Conservation (phyloP, 1,140 invertebrate species). For the Hestina assimilis region DNA sequence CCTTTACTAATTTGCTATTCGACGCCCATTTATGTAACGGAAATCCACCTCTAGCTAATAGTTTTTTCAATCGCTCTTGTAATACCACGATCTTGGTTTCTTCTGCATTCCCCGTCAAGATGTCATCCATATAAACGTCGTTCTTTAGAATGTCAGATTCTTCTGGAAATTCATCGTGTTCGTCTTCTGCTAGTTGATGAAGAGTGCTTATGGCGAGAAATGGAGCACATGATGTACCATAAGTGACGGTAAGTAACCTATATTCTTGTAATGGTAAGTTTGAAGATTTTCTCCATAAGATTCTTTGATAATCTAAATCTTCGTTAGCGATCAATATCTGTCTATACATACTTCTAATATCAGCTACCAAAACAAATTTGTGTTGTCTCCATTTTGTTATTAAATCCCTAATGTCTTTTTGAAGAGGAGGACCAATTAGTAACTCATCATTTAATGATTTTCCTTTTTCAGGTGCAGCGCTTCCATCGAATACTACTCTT, state of each 20-base stretch:
- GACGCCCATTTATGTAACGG: constrained; percentile 11
- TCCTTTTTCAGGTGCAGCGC: no score
- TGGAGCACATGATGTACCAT: constrained; percentile 37
- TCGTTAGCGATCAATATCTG: neutral
- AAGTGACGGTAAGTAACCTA: neutral
- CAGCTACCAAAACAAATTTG: neutral
- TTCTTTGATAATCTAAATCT: constrained; percentile 4
- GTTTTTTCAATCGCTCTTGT: neutral
- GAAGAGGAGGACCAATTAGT: no score
- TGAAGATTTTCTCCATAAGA: neutral
- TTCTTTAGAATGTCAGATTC: constrained; percentile 36
- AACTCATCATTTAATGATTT: no score
- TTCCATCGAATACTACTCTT: no score
- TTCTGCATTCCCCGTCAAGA: constrained; percentile 1
- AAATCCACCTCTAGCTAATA: constrained; percentile 14
- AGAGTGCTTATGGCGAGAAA: constrained; percentile 55
- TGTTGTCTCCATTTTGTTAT: neutral
- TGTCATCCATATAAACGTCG: constrained; percentile 50
- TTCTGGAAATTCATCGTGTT: constrained; percentile 33
- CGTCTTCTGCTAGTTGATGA: constrained; percentile 48
- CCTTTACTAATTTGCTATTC: neutral
- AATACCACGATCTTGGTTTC: neutral
- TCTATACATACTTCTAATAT: constrained; percentile 9
- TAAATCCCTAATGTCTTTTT: neutral
- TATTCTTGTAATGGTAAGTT: neutral